Evolutionary conservation across 2,797 vertebrate genomes (phyloP), one percentile per base, ranked within the genome.

Genomic region (Sebastes matsubarae): DNA sequence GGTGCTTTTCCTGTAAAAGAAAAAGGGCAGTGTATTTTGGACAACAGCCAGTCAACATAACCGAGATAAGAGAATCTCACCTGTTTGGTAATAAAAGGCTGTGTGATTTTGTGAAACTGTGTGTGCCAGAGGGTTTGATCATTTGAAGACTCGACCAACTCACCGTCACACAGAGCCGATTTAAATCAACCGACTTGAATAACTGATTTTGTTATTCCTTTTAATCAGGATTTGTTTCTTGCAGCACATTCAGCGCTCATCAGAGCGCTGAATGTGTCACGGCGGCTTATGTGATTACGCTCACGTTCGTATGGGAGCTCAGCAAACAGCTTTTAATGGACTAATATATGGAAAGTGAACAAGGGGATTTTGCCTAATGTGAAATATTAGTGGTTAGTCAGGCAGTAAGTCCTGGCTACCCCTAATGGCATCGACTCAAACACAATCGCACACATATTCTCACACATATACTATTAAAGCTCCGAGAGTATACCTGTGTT

Each of bases 321-420:
- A 66, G 18, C 22, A 30, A 65, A 46, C 4, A 24, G 57, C 57
- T 73, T 75, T 73, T 27, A 67, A 75, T 34, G 11, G 30, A 71
- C 68, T 70, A 50, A 71, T 69, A 58, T 38, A 54, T 67, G 24
- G 11, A 50, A 64, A 66, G 22, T 46, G 29, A 77, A 75, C 58
- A 46, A 42, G 42, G 36, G 30, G 59, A 68, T 68, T 61, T 12
- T 64, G 24, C 18, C 66, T 74, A 75, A 84, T 74, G 66, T 58
- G n/a, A 66, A 58, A 58, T 67, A 76, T 61, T 69, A 64, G 38
- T 12, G 6, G 3, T 68, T 20, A 32, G 52, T 69, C 64, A 79
- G 32, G 67, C 50, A 52, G 27, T 30, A 57, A 72, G 8, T 74
- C 18, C 27, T 61, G 42, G 32, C 50, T 0, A n/a, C 5, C 46